Base-by-base conservation (phyloP, 2,113 vertebrate species). In the Nothoprocta pentlandii region DNA sequence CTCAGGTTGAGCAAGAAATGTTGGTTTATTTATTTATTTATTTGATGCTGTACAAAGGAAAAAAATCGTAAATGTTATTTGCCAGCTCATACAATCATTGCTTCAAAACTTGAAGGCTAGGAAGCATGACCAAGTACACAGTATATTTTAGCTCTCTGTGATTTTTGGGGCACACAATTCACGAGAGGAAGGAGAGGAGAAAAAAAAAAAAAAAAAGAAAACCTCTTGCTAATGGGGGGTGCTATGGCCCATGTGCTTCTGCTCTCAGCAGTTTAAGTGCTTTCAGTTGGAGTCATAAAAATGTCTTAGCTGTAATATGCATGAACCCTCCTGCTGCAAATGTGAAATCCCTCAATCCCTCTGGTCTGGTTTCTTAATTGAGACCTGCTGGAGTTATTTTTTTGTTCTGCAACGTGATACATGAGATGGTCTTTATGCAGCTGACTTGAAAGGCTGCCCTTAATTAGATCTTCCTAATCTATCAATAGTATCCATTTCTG, bases 281-380 rank as follows among this genome's bases (percentile, higher is more conserved):
- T 90, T 95, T 83, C 34, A n/a, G 64, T 91, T 94, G 61, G 71
- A 95, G 71, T 80, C 76, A 42, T 94, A 92, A 95, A 96, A 90
- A 89, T 94, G 74, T 92, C 90, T 94, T 74, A 76, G 86, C 58
- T 87, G 83, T 95, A 90, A 95, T 92, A 80, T 67, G 83, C 88
- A 94, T 66, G 84, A 93, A 89, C 89, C 54, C 93, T 96, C 86
- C 94, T 93, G 91, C 78, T 94, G 92, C 2, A 47, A 81, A 95
- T 85, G 77, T 87, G 69, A 89, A 93, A 89, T 85, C 88, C 86
- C 79, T 93, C 93, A 93, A 89, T 85, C 88, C 86, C 79, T 93
- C 93, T 85, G 90, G 89, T 67, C 34, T 8, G 0, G 17, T 67
- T 84, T 46, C n/a, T 93, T 97, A 95, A 95, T 73, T 93, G 94